A percentile compares a stretch with the other conserved stretches of the same genome.
phyloP scores from a whole-genome alignment of 2,888 invertebrate genomes.

The Therioaphis trifolii region DNA sequence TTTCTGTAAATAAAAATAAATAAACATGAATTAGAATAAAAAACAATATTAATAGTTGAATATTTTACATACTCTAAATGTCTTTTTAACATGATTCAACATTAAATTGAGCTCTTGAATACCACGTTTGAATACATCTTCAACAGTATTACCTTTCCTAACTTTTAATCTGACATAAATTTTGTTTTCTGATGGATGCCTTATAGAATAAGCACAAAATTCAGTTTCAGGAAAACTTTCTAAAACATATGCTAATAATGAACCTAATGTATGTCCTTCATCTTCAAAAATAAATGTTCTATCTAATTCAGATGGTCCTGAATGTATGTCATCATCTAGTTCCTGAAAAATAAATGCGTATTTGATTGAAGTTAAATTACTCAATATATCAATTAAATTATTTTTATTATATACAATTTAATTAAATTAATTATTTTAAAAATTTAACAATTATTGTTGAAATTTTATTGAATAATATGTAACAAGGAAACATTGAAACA shows the following conservation, averaged over 20 bases:
- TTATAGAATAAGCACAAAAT: conserved; percentile 64
- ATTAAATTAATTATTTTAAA: too few relatives aligned
- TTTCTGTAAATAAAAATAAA: conserved; percentile 29
- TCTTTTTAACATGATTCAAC: conserved; percentile 62
- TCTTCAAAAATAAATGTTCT: conserved; percentile 62
- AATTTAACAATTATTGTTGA: too few relatives aligned
- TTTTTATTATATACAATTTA: too few relatives aligned
- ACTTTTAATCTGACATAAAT: conserved; percentile 64
- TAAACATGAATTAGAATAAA: conserved; percentile 5
- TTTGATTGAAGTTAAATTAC: too few relatives aligned
- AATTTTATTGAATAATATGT: too few relatives aligned
- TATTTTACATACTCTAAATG: conserved; percentile 53
- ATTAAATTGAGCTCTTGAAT: conserved; percentile 62
- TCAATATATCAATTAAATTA: not conserved
- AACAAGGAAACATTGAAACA: too few relatives aligned
- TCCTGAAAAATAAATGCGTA: conserved; percentile 25
- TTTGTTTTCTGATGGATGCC: conserved; percentile 63
- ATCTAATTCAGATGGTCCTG: conserved; percentile 36
- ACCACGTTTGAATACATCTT: conserved; percentile 63
- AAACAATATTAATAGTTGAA: not conserved
- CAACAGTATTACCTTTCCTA: conserved; percentile 56
- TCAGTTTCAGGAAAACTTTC: conserved; percentile 64
- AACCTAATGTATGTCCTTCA: conserved; percentile 64
- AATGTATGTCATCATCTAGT: conserved; percentile 26
- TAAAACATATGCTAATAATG: conserved; percentile 62